phyloP scores from a whole-genome alignment of 2,113 vertebrate species.

The Chaenogobius annularis region DNA sequence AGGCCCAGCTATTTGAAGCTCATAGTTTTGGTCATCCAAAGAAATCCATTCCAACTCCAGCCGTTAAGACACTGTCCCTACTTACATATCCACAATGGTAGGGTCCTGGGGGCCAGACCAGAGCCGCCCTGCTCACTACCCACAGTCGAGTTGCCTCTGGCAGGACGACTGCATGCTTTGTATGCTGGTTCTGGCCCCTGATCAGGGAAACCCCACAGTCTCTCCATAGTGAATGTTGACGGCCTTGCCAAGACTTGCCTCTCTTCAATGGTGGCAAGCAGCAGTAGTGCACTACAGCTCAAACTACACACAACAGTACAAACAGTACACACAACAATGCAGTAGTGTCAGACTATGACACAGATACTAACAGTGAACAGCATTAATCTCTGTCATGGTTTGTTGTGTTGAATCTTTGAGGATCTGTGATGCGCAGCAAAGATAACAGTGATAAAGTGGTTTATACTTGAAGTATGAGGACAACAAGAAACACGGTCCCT shows the following conservation, averaged over 20 bases:
- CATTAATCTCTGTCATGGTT: conserved; percentile 57
- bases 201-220: conserved; percentile 78
- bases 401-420: conserved; percentile 52
- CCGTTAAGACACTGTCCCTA: conserved; percentile 74
- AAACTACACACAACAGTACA: background rate
- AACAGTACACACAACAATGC: conserved; percentile 49
- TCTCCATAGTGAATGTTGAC: conserved; percentile 71
- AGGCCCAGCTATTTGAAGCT: conserved; percentile 78
- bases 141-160: conserved; percentile 75
- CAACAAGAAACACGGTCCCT: conserved; percentile 38
- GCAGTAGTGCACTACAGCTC: conserved; percentile 26
- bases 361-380: conserved; percentile 52
- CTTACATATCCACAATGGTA: conserved; percentile 77
- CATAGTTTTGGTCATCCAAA: conserved; percentile 79
- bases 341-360: conserved; percentile 52
- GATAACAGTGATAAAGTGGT: conserved; percentile 38
- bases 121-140: conserved; percentile 70
- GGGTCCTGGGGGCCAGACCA: conserved; percentile 77
- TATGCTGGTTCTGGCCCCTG: conserved; percentile 73
- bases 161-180: conserved; percentile 72
- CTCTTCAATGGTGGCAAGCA: conserved; percentile 65
- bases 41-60: conserved; percentile 71
- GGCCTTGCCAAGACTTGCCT: conserved; percentile 66
- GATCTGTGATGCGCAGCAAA: conserved; percentile 40
- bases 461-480: conserved; percentile 29